Percentiles rank a stretch among this genome's conserved stretches.
Conservation (phyloP, 2,797 vertebrate genomes). For the Austrolebias charrua region DNA sequence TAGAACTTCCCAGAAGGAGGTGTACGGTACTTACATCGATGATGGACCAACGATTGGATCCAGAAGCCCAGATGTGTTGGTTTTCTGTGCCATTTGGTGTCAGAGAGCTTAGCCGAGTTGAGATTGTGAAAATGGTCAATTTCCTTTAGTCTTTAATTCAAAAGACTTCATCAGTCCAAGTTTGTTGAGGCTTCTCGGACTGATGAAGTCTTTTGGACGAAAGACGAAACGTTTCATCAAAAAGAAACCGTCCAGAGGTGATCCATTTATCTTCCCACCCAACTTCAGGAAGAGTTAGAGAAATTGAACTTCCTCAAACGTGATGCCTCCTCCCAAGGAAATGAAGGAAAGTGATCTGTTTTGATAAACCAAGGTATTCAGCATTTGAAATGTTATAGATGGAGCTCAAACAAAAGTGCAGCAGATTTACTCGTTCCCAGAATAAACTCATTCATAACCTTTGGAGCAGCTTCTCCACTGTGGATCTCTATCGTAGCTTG, state of each 20-base stretch:
- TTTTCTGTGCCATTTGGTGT: conserved; percentile 41
- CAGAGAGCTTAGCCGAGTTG: conserved; percentile 14
- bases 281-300: conserved; percentile 12
- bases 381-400: too few species aligned
- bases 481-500: conserved; percentile 24
- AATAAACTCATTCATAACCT: neutral
- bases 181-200: too few species aligned
- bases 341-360: conserved; percentile 13
- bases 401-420: neutral
- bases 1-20: conserved; percentile 32
- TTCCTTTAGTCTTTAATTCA: too few species aligned
- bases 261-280: conserved; percentile 14
- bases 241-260: too few species aligned
- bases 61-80: conserved; percentile 42
- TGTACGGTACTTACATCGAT: conserved; percentile 25
- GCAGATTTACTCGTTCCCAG: too few species aligned
- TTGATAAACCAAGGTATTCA: neutral
- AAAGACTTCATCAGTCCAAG: too few species aligned
- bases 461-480: neutral
- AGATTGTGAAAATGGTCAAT: neutral
- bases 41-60: conserved; percentile 20
- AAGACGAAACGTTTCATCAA: too few species aligned
- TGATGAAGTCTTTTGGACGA: too few species aligned
- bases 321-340: conserved; percentile 7
- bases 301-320: conserved; percentile 9